Evolutionary conservation across 2,888 invertebrate species (phyloP), one percentile per base, ranked within the genome.

Genomic region (Margaritifera margaritifera): DNA sequence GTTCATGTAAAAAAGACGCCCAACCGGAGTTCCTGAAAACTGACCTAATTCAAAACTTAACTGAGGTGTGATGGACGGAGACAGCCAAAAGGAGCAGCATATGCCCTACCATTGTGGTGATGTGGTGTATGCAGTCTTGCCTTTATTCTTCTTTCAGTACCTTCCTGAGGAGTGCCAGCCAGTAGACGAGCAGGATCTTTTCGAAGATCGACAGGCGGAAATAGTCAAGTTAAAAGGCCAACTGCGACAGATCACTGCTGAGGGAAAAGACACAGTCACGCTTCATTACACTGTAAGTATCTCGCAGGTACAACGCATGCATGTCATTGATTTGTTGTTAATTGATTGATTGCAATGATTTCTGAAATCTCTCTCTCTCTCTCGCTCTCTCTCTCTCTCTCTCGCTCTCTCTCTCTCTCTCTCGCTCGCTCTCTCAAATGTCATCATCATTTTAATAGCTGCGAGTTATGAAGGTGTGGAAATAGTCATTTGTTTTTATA

Each of bases 101-200:
- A 42, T 11, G 2, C 8, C 11, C 8, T 42, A 42, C 42, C 42
- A 15, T 0, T 42, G 42, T 15, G 11, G 2, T 15, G n/a, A n/a
- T n/a, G n/a, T 42, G 11, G 0, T 42, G 11, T 11, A 11, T 42
- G 15, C 11, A 8, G 42, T 42, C 42, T 42, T 42, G 3, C 42
- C 15, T 15, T 20, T 55, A n/a, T 55, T 24, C 15, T 55, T 55
- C n/a, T 54, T 63, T 6, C 66, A 77, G 76, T 74, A 64, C 57
- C 31, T 74, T 25, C 76, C 76, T 11, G 66, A 66, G 6, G 64
- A 69, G 52, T 77, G 76, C 58, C 53, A 51, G 1, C 52, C 64
- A 20, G 66, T 72, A 8, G 72, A 74, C 50, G 76, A 77, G 15
- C 64, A 71, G 55, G 68, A 77, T 60, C 66, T 72, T 22, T 77